Conservation (phyloP, 2,888 invertebrate species). For the Ectemnius lituratus region DNA sequence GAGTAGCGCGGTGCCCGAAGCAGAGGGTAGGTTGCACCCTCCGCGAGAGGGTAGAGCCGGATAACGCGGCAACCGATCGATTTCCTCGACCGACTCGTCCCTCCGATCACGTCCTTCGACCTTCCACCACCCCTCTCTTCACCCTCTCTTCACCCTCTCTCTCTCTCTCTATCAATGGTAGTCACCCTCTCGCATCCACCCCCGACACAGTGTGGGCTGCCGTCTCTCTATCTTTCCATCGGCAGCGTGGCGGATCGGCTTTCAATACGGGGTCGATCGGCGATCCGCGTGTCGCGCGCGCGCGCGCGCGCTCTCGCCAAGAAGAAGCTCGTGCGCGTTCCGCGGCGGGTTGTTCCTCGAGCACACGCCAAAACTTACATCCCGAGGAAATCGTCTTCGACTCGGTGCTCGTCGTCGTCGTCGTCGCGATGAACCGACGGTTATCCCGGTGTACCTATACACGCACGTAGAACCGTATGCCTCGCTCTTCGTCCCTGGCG, state of each 20-base stretch:
- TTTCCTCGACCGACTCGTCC: conserved; percentile 23
- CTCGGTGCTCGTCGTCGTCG: conserved; percentile 36
- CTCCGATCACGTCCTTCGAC: conserved; percentile 15
- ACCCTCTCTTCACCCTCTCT: not conserved
- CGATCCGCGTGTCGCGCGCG: not conserved
- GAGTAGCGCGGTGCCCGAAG: conserved; percentile 7
- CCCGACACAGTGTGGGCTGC: conserved; percentile 6
- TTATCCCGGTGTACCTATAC: not conserved
- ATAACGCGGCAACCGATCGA: conserved; percentile 22
- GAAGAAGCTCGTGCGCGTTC: too few species aligned
- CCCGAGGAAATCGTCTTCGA: conserved; percentile 42
- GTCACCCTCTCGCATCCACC: not conserved
- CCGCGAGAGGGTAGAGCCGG: conserved; percentile 7
- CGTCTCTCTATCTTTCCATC: conserved; percentile 10
- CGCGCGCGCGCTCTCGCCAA: too few species aligned
- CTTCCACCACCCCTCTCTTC: too few species aligned
- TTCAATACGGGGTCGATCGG: not conserved
- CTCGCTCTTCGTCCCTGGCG: conserved; percentile 23
- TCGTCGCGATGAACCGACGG: conserved; percentile 8
- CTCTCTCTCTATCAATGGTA: not conserved
- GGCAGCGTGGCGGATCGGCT: not conserved
- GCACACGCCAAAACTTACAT: conserved; percentile 17
- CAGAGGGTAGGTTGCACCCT: conserved; percentile 20
- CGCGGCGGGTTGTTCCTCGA: too few species aligned
- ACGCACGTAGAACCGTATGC: too few species aligned